Evolutionary conservation across 2,797 vertebrate genomes (phyloP), one percentile per base, ranked within the genome.

Genomic region (Remorina albescens): DNA sequence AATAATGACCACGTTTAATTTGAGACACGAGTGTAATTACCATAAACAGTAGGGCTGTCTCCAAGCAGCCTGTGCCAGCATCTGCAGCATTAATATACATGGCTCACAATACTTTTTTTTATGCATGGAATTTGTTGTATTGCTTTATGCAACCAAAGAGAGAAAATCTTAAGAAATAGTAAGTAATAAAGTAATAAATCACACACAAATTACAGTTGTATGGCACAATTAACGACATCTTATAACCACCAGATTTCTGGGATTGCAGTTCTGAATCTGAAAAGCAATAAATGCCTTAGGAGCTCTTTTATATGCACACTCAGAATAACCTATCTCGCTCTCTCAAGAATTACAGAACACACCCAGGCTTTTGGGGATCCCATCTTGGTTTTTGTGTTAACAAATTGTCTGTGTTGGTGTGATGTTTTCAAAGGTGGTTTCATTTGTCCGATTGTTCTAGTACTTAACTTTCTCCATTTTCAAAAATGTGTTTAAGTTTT

Each of bases 371-470:
- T 49, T 39, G 55, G 34, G 76, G 83, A 84, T 86, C 78, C 72
- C 82, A 78, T 82, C 54, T 67, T 84, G 78, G 68, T 86, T 78
- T 76, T 64, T 65, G 46, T 81, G 41, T 71, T 57, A 69, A 59
- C 3, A 26, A 63, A 0, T 67, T 57, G 26, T 69, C 6, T 65
- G 1, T 77, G 50, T 83, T 41, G 32, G 61, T 74, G 19, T 9
- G 16, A 69, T 65, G 13, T 73, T 75, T 54, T 55, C 59, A 5
- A 18, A 10, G 25, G 2, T 67, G 2, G 64, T 18, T 16, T 26
- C 49, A 10, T 55, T 34, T 59, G 23, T 57, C 23, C 34, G 2
- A 28, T 67, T 59, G 16, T 74, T 71, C 13, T 75, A 37, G 77
- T 58, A 32, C 62, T 55, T 53, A 15, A 21, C 44, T 74, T 76